phyloP scores from a whole-genome alignment of 2,888 invertebrate species.

The Noctua fimbriata region DNA sequence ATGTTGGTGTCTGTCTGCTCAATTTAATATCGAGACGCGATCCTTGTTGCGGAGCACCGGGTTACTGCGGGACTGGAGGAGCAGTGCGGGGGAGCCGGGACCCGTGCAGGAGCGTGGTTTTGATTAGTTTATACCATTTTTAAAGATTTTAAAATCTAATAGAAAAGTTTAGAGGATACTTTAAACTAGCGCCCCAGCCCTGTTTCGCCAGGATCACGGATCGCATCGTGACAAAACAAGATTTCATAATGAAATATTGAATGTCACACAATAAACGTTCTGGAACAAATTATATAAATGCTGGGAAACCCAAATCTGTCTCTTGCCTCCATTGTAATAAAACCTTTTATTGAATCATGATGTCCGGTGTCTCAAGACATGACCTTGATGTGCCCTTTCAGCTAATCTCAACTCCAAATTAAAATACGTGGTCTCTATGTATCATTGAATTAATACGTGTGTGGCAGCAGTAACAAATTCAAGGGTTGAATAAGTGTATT shows the following conservation, averaged over 20 bases:
- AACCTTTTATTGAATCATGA: neutral
- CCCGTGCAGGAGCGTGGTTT: neutral
- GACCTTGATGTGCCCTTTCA: neutral
- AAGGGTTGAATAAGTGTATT: neutral
- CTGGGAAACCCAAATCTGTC: neutral
- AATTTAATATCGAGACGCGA: slow-evolving; percentile 38
- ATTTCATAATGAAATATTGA: neutral
- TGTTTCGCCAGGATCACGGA: neutral
- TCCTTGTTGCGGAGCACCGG: neutral
- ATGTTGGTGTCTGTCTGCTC: slow-evolving; percentile 10
- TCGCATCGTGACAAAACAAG: neutral
- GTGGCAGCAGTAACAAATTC: neutral
- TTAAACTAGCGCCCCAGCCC: neutral
- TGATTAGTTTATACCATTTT: neutral
- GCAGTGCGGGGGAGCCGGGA: no score
- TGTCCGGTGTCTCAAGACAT: neutral
- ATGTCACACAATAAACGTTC: no score
- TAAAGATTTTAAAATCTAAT: neutral
- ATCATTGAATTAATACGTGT: neutral
- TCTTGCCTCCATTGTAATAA: neutral
- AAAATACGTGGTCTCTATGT: neutral
- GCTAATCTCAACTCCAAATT: neutral
- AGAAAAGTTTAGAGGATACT: neutral
- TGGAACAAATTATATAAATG: neutral
- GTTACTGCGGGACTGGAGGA: neutral